Percentiles rank a stretch among this genome's conserved stretches.
phyloP scores from a whole-genome alignment of 2,113 vertebrate species.

The Siphamia tubifer region DNA sequence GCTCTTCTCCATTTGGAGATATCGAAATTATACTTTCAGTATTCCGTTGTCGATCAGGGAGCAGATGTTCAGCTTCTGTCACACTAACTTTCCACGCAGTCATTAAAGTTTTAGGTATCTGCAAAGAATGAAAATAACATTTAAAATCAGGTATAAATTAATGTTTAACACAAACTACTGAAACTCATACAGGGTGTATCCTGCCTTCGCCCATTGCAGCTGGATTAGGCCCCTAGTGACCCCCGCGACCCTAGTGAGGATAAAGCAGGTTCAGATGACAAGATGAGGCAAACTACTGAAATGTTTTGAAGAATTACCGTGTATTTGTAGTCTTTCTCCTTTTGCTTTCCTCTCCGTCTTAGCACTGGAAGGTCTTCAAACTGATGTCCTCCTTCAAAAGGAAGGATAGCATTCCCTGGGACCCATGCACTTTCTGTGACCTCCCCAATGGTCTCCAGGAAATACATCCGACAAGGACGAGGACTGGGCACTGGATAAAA shows the following conservation, averaged over 20 bases:
- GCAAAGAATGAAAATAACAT: constrained; percentile 36
- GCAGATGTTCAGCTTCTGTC: constrained; percentile 86
- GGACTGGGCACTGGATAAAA: constrained; percentile 79
- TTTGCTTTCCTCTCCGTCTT: constrained; percentile 88
- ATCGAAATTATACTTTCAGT: constrained; percentile 21
- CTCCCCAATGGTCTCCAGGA: constrained; percentile 89
- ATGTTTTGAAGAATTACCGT: constrained; percentile 77
- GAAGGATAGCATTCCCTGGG: constrained; percentile 85
- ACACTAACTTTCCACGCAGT: constrained; percentile 93
- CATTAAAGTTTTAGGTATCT: constrained; percentile 93
- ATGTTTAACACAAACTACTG: not conserved
- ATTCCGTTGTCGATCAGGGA: constrained; percentile 76
- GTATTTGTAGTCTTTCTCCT: constrained; percentile 91
- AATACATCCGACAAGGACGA: constrained; percentile 91
- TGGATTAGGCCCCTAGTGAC: too few relatives aligned
- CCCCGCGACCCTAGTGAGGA: too few relatives aligned
- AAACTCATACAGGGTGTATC: too few relatives aligned
- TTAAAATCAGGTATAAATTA: not conserved
- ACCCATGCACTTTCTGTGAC: constrained; percentile 92
- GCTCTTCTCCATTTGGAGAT: constrained; percentile 43
- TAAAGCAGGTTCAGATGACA: too few relatives aligned
- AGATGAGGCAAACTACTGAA: too few relatives aligned
- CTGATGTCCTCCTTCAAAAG: constrained; percentile 93
- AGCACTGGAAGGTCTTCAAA: constrained; percentile 91
- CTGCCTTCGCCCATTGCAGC: too few relatives aligned